Conservation (phyloP, 2,113 vertebrate genomes). For the Rhizomys pruinosus region DNA sequence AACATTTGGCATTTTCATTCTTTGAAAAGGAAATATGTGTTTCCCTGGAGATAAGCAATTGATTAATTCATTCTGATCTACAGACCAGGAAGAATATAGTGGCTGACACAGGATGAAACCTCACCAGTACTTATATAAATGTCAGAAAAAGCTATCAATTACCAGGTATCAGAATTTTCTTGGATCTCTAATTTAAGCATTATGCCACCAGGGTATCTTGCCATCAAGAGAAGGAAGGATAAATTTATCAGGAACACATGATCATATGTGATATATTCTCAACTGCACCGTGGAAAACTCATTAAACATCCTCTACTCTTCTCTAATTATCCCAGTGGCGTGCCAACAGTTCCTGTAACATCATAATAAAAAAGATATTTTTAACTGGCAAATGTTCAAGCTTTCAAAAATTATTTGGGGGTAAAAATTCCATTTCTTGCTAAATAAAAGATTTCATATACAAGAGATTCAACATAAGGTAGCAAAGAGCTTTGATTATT, state of each 20-base stretch:
- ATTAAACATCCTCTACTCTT: conserved; percentile 73
- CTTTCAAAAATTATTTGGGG: conserved; percentile 88
- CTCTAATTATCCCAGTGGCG: conserved; percentile 86
- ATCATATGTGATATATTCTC: conserved; percentile 71
- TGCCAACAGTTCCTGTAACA: conserved; percentile 79
- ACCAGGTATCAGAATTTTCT: conserved; percentile 60
- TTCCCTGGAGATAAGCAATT: conserved; percentile 20
- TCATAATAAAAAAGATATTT: conserved; percentile 85
- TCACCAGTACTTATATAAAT: conserved; percentile 58
- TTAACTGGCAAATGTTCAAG: conserved; percentile 86
- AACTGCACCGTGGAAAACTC: conserved; percentile 73
- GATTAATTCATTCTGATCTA: background rate
- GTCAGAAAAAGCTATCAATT: conserved; percentile 62
- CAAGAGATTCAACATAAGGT: conserved; percentile 85
- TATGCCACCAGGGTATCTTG: conserved; percentile 58
- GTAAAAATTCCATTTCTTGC: conserved; percentile 84
- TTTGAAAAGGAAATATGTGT: conserved; percentile 11
- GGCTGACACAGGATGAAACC: conserved; percentile 48
- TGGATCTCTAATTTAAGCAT: conserved; percentile 67
- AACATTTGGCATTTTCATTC: background rate
- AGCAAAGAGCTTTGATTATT: conserved; percentile 89
- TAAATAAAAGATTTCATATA: conserved; percentile 86
- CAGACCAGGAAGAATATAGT: background rate
- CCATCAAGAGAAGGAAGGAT: conserved; percentile 70
- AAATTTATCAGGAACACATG: conserved; percentile 80